A percentile compares a stretch with the other conserved stretches of the same genome.
phyloP scores from a whole-genome alignment of 2,888 invertebrate genomes.

The Platerodrilus igneus region DNA sequence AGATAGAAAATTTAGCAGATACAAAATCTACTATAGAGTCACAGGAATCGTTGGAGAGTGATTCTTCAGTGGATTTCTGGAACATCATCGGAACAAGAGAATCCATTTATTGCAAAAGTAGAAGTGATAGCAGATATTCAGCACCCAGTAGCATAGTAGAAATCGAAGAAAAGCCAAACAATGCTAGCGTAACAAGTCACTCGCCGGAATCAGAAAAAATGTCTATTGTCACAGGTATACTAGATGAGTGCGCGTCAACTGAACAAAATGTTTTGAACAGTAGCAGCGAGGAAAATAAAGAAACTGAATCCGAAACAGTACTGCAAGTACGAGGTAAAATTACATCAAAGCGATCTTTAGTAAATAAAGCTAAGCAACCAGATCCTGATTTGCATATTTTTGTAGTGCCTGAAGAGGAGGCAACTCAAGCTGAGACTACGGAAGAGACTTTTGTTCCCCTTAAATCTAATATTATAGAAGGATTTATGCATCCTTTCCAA shows the following conservation, averaged over 20 bases:
- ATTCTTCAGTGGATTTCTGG: slow-evolving; percentile 57
- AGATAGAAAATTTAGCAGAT: no score
- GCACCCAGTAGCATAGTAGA: no score
- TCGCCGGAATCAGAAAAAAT: no score
- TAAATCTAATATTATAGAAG: slow-evolving; percentile 43
- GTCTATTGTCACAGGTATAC: no score
- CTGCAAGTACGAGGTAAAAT: no score
- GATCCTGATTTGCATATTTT: slow-evolving; percentile 45
- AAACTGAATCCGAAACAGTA: no score
- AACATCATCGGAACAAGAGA: slow-evolving; percentile 61
- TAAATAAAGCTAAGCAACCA: slow-evolving; percentile 39
- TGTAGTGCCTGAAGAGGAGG: slow-evolving; percentile 34
- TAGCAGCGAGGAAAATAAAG: not conserved
- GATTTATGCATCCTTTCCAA: slow-evolving; percentile 44
- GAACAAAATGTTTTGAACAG: no score
- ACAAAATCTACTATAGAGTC: no score
- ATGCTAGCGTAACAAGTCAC: no score
- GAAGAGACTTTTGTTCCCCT: slow-evolving; percentile 45
- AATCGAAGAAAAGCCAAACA: not conserved
- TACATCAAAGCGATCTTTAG: slow-evolving; percentile 43
- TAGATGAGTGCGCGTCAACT: no score
- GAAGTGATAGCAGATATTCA: no score
- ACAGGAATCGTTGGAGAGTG: no score
- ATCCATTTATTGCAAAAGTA: slow-evolving; percentile 57
- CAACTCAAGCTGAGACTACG: slow-evolving; percentile 44